Conservation (phyloP, 2,797 vertebrate genomes). For the Semotilus atromaculatus region DNA sequence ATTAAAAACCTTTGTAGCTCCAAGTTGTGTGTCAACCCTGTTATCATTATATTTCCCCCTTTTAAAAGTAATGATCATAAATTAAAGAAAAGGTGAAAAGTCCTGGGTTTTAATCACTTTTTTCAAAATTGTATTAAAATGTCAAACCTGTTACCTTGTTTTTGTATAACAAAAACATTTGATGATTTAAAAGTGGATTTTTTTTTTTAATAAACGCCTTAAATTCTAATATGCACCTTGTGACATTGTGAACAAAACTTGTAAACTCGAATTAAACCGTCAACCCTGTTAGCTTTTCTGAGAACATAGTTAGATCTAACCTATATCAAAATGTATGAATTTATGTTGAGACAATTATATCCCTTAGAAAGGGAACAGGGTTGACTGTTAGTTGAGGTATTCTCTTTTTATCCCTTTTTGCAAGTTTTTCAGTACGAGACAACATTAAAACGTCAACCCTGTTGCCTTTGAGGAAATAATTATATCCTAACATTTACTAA, state of each 20-base stretch:
- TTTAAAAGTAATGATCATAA: too few relatives aligned
- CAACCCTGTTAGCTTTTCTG: neutral
- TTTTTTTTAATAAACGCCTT: neutral
- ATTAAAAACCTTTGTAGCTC: neutral
- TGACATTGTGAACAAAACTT: neutral
- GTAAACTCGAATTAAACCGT: neutral
- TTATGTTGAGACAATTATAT: neutral
- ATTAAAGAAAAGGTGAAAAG: neutral
- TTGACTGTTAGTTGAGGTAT: neutral
- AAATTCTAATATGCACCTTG: neutral
- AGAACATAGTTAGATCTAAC: neutral
- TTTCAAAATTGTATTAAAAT: neutral
- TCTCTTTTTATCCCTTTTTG: neutral
- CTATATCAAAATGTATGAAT: neutral
- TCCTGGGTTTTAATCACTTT: neutral
- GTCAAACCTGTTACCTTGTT: neutral
- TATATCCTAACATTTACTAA: neutral
- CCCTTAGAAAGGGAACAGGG: neutral
- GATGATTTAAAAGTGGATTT: neutral
- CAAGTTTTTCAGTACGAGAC: neutral
- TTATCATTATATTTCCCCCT: neutral
- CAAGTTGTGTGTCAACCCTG: neutral
- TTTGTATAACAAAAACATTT: neutral
- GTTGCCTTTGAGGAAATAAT: neutral
- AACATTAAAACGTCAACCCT: slow-evolving; percentile 2